Conservation (phyloP, 2,113 vertebrate genomes). For the Zeus faber region DNA sequence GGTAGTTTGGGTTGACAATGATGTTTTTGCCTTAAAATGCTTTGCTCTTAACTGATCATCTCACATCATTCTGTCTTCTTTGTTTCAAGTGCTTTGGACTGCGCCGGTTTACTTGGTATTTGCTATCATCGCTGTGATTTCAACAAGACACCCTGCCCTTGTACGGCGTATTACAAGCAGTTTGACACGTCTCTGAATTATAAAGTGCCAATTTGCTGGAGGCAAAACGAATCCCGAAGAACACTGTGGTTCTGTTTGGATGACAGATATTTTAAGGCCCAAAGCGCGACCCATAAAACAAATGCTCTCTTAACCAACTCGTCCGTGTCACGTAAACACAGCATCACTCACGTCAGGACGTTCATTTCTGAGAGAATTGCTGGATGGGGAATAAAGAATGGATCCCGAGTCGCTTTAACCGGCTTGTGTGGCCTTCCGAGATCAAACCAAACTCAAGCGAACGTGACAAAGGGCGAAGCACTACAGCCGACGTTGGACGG, state of each 20-base stretch:
- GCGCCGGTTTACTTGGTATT: background rate
- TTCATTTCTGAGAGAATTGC: background rate
- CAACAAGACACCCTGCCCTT: background rate
- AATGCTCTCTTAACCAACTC: background rate
- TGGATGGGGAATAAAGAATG: background rate
- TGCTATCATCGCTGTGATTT: too few relatives aligned
- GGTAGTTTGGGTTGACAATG: background rate
- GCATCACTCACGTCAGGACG: background rate
- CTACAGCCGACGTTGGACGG: too few relatives aligned
- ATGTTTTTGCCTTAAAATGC: background rate
- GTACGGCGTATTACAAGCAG: slow-evolving; percentile 1
- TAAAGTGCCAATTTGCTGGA: background rate
- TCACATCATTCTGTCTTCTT: background rate
- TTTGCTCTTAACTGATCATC: background rate
- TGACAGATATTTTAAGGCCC: slow-evolving; percentile 1
- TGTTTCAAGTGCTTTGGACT: background rate
- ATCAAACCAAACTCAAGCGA: too few relatives aligned
- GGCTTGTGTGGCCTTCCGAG: background rate
- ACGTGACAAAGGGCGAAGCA: too few relatives aligned
- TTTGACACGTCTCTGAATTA: slow-evolving; percentile 13
- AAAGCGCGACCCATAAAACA: background rate
- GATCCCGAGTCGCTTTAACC: background rate
- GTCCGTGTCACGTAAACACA: background rate
- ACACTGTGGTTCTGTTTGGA: slow-evolving; percentile 9
- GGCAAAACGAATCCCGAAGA: slow-evolving; percentile 5